phyloP scores from a whole-genome alignment of 2,888 invertebrate species.

The Carabus problematicus region DNA sequence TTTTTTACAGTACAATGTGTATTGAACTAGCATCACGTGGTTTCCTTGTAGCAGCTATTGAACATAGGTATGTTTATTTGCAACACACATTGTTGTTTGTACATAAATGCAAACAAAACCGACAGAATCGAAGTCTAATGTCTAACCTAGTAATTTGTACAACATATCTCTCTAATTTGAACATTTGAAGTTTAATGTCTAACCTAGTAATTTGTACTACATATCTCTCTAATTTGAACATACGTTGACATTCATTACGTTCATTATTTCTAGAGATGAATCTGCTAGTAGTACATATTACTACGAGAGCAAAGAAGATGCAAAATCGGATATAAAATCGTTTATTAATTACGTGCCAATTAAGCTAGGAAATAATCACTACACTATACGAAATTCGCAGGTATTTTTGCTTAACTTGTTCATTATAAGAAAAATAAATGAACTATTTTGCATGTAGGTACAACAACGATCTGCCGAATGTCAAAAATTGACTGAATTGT shows the following conservation, averaged over 20 bases:
- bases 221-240: no score
- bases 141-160: not conserved
- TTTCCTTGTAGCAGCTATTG: slow-evolving; percentile 69
- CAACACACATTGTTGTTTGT: not conserved
- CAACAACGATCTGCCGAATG: slow-evolving; percentile 62
- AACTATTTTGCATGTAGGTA: slow-evolving; percentile 55
- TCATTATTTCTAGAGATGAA: slow-evolving; percentile 51
- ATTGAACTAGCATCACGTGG: slow-evolving; percentile 71
- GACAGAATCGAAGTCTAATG: no score
- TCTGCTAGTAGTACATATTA: slow-evolving; percentile 61
- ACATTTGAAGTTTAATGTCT: no score
- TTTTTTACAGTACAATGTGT: slow-evolving; percentile 67
- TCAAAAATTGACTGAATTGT: slow-evolving; percentile 60
- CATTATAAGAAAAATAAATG: slow-evolving; percentile 9
- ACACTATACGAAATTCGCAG: slow-evolving; percentile 56
- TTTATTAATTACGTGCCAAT: slow-evolving; percentile 54
- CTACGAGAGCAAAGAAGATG: slow-evolving; percentile 56
- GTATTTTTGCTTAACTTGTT: slow-evolving; percentile 43
- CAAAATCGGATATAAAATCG: slow-evolving; percentile 53
- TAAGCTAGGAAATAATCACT: slow-evolving; percentile 56
- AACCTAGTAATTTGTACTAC: not conserved
- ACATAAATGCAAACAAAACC: not conserved
- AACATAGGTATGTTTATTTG: slow-evolving; percentile 63
- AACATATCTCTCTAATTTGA: no score
- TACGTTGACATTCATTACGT: not conserved